Evolutionary conservation across 1,140 invertebrate species (phyloP), one percentile per base, ranked within the genome.

Genomic region (Phortica variegata): DNA sequence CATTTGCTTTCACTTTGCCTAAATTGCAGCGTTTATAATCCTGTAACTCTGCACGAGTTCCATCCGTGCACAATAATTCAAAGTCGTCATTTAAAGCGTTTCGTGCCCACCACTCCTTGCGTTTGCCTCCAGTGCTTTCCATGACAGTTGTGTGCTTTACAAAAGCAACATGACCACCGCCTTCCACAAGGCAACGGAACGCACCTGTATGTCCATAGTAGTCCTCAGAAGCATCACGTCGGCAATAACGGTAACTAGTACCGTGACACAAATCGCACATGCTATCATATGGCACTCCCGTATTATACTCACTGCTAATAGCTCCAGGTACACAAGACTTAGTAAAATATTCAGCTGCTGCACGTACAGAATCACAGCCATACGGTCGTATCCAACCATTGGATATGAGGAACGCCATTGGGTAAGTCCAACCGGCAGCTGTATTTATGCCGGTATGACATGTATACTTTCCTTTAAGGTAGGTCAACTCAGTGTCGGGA

Each of bases 351-450:
- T 98, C 88, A 0, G 92, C 88, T 0, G 93, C 92, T 0, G 93
- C 90, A 48, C 87, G 83, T 4, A 92, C 82, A 0, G 91, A 89
- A 77, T 97, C 89, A 72, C 95, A 97, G 10, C 91, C 90, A 66
- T 94, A 93, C 2, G 91, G 86, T 17, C 94, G 76, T 52, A 98
- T 95, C 85, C 95, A 92, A 20, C 89, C 87, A 62, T 97, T 97
- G 16, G 93, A 91, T 12, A 98, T 84, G 1, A 97, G 81, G 69
- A 93, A 95, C 1, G 93, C 93, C 60, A 98, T 77, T 0, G 95
- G 95, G 60, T 97, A 89, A 0, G 97, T 84, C 95, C 95, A 98
- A 3, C 95, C 95, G 9, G 94, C 94, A 0, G 91, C 95, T 45
- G 86, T 90, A 47, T 89, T 90, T 16, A 97, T 89, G 19, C 93